Conservation (phyloP, 2,113 vertebrate genomes). For the Azemiops feae region DNA sequence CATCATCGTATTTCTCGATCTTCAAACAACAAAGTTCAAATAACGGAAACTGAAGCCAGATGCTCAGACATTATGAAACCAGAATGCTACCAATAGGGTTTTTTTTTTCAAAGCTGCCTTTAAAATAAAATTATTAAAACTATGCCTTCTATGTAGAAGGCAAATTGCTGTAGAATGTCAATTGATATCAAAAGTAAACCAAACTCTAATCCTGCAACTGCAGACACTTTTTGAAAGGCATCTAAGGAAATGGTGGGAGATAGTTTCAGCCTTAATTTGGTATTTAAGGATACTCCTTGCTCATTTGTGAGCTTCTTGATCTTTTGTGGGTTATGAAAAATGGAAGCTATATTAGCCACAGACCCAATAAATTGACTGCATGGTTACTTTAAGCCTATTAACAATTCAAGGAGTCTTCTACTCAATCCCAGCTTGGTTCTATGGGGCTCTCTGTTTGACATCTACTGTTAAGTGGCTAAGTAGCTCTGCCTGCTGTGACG, state of each 20-base stretch:
- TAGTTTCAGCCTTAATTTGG: not conserved
- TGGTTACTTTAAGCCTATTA: no score
- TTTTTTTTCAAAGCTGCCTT: not conserved
- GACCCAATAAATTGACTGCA: not conserved
- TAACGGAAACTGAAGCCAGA: slow-evolving; percentile 9
- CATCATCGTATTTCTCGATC: not conserved
- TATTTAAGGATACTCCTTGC: not conserved
- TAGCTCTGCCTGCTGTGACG: not conserved
- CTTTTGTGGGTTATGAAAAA: not conserved
- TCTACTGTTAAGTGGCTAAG: not conserved
- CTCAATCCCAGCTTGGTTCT: not conserved
- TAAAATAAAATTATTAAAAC: not conserved
- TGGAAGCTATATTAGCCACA: not conserved
- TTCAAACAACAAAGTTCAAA: slow-evolving; percentile 38
- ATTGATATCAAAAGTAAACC: rapidly evolving
- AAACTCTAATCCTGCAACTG: rapidly evolving
- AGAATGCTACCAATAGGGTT: not conserved
- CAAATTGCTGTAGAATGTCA: not conserved
- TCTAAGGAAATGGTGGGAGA: not conserved
- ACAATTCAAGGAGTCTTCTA: not conserved
- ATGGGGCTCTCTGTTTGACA: not conserved
- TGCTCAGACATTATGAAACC: not conserved
- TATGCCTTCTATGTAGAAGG: not conserved
- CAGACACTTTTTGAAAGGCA: not conserved
- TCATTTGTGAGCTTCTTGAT: not conserved